Conservation (phyloP, 2,888 invertebrate genomes). For the Rhodophaea formosa region DNA sequence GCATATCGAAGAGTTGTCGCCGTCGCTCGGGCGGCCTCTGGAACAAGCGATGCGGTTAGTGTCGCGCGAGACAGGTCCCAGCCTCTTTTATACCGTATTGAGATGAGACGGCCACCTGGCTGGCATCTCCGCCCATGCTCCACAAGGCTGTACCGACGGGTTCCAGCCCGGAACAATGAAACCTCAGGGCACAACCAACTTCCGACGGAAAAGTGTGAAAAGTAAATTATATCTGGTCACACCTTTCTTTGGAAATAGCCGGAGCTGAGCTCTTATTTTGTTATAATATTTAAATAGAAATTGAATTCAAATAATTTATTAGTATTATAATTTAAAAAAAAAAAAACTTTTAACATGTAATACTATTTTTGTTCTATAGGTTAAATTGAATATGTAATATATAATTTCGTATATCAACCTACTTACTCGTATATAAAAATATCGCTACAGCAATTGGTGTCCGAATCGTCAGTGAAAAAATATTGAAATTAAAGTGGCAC, state of each 20-base stretch:
- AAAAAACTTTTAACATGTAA: too few species aligned
- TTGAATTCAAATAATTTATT: too few species aligned
- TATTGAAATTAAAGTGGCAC: too few species aligned
- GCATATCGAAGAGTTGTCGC: constrained; percentile 46
- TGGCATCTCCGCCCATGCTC: constrained; percentile 38
- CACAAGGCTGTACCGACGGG: constrained; percentile 58
- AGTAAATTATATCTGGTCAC: neutral
- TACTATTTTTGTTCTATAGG: too few species aligned
- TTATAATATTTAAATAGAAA: too few species aligned
- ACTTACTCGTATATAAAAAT: too few species aligned
- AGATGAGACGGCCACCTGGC: constrained; percentile 34
- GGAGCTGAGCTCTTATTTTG: neutral
- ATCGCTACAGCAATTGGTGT: too few species aligned
- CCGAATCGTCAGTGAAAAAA: too few species aligned
- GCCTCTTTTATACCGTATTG: constrained; percentile 61
- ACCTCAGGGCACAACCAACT: neutral
- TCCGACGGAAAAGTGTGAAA: neutral
- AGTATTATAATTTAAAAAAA: too few species aligned
- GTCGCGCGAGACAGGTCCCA: constrained; percentile 46
- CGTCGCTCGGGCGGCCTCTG: constrained; percentile 39
- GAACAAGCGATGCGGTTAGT: constrained; percentile 55
- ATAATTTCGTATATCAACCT: too few species aligned
- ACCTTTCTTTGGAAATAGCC: neutral
- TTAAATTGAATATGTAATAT: too few species aligned
- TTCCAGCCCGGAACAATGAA: constrained; percentile 25